Evolutionary conservation across 2,888 invertebrate species (phyloP), one percentile per base, ranked within the genome.

Genomic region (Pterostichus niger): DNA sequence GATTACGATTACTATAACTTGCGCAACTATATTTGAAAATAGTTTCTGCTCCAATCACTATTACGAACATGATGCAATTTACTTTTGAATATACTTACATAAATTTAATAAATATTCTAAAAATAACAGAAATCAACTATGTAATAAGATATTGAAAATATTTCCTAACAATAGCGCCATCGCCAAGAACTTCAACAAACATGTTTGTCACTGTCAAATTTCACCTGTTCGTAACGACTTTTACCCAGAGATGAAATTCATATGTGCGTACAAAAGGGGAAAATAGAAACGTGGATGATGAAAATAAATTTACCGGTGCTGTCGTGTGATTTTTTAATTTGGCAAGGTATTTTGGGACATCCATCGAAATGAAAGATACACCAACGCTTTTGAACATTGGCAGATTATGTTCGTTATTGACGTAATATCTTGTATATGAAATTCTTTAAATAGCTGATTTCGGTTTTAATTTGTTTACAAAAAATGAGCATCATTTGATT

Each of bases 331-430:
- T 44, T 71, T 71, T 52, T 49, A 13, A 68, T 46, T 68, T 68
- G 49, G 80, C 80, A 46, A 61, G 33, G 49, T 46, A 33, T 80
- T 68, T 49, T 80, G 64, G 80, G 80, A 49, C 80, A 80, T 10
- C 31, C n/a, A 13, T 24, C 49, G 59, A 68, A 80, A 80, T 49
- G 52, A 80, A 80, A 80, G 68, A 68, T 15, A 77, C 77, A 61
- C 59, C 61, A 61, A 78, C 78, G 64, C 68, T 33, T 35, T 52
- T 56, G 13, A 35, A 49, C 17, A 80, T 49, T 52, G 80, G 68
- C 80, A 64, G 33, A 49, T 13, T 15, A n/a, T 15, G 64, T 61
- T 40, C 49, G 33, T 80, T 46, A 46, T 80, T 68, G 49, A 77
- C 77, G 77, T 77, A 59, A 59, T 54, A 5, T 13, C n/a, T 56